Evolutionary conservation across 2,113 vertebrate genomes (phyloP), one percentile per base, ranked within the genome.

Genomic region (Ammodytes marinus): DNA sequence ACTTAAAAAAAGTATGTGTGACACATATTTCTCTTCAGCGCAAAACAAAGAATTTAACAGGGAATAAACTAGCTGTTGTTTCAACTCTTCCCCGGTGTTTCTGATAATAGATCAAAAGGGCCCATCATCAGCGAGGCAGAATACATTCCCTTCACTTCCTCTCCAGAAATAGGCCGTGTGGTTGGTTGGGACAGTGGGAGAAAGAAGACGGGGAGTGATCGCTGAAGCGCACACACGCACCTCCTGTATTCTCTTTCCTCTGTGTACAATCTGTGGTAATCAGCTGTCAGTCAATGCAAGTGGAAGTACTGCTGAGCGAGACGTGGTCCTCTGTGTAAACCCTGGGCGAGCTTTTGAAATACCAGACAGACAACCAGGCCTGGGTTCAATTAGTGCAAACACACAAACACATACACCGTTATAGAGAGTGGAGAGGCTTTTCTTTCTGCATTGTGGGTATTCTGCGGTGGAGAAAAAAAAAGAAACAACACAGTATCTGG

Each of bases 201-300:
- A 76, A 69, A 67, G 55, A 76, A 69, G 70, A 69, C 6, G 1
- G 27, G 27, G 66, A 58, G 3, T 2, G 49, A 71, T 75, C n/a
- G 1, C 58, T 39, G 15, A 69, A 2, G 0, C 66, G 17, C 13
- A 60, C 59, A 13, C 43, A 54, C 63, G n/a, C 45, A 54, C 8
- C 57, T 15, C 35, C 53, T 19, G 12, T 27, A 57, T 73, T 78
- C 68, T 66, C 60, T 46, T 79, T 75, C 57, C 43, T 64, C 69
- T 46, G 45, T 50, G 54, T 63, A 42, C 61, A 58, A 71, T 65
- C 58, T 68, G 42, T 61, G n/a, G 42, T 61, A 75, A 73, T 84
- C 57, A 78, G 14, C 80, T 74, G 87, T 85, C 89, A 86, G 9
- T 85, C 85, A 83, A 52, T 53, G 49, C 70, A 19, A 69, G 64